Evolutionary conservation across 2,113 vertebrate genomes (phyloP), one percentile per base, ranked within the genome.

Genomic region (Grantiella picta): DNA sequence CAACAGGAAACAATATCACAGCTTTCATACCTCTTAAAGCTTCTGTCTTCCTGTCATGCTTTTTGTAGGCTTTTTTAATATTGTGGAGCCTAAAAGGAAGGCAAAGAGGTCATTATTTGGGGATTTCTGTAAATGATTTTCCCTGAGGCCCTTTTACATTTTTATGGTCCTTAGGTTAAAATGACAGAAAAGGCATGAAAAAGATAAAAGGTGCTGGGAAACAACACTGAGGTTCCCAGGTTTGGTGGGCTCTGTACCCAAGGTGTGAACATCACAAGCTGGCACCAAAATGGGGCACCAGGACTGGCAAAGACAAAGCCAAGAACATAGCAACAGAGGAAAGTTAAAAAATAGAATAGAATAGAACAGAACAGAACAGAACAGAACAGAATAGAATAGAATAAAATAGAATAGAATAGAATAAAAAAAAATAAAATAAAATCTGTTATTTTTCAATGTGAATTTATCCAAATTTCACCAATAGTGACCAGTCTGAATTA

Each of bases 21-120:
- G 23, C 25, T 66, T 61, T 57, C 69, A 80, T 95, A 99, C 99
- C 99, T 98, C 98, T 98, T 57, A 99, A 97, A 63, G 98, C 99
- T 94, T 99, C 99, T 91, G 98, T 98, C 72, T 85, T 97, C 84
- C 82, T 97, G 87, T 97, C 98, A 80, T 98, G 98, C 87, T 97
- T 98, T 83, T 97, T 97, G 88, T 98, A 99, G 13, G 93, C 31
- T 95, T 99, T 99, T 45, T 93, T 98, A 94, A 99, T 97, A 92
- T 98, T 98, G 95, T 70, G 96, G 87, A 99, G 98, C 92, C 99
- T 99, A 87, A 61, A 94, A 94, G 65, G 66, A 95, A 75, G 73
- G 27, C 17, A 86, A 65, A 5, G 25, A 33, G 17, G 56, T 28
- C 29, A 5, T 82, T 89, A 60, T 31, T 42, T 44, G 31, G 49